These are phyloP conservation scores for Leuciscus waleckii DNA, from an alignment of 2,797 vertebrate species.

Conservation along the genomic window DNA sequence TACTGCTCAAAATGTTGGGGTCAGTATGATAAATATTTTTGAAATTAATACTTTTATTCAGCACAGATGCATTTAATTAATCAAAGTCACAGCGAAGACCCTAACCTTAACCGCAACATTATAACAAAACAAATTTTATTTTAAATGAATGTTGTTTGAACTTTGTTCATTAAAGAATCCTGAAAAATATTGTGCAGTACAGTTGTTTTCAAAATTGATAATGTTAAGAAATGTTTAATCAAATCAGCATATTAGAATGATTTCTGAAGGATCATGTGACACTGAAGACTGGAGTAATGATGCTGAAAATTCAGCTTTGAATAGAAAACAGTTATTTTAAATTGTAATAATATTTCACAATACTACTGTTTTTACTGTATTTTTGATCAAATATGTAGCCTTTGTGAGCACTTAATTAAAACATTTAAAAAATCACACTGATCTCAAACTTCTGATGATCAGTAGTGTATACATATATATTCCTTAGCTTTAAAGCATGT, in stretches of 20 bases:
- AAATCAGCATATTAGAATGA: background rate
- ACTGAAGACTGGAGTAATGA: background rate
- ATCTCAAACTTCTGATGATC: background rate
- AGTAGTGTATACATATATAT: background rate
- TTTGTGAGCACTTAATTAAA: background rate
- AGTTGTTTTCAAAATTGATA: background rate
- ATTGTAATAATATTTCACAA: background rate
- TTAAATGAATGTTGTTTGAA: background rate
- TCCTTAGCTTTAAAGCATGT: background rate
- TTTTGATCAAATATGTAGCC: background rate
- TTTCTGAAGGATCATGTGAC: background rate
- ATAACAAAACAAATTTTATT: background rate
- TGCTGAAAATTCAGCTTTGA: background rate
- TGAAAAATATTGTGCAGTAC: background rate
- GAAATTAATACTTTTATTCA: background rate
- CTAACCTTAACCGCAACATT: fast-evolving
- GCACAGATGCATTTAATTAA: background rate
- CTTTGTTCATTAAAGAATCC: background rate
- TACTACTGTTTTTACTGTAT: constrained; percentile 1
- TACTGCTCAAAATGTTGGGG: background rate
- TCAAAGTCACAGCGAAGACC: background rate
- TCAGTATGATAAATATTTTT: background rate
- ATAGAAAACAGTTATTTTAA: background rate
- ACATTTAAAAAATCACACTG: background rate
- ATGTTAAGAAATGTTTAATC: background rate